These are phyloP conservation scores for Phyllotis vaccarum DNA, from an alignment of 2,797 vertebrate genomes.

Conservation along the genomic window DNA sequence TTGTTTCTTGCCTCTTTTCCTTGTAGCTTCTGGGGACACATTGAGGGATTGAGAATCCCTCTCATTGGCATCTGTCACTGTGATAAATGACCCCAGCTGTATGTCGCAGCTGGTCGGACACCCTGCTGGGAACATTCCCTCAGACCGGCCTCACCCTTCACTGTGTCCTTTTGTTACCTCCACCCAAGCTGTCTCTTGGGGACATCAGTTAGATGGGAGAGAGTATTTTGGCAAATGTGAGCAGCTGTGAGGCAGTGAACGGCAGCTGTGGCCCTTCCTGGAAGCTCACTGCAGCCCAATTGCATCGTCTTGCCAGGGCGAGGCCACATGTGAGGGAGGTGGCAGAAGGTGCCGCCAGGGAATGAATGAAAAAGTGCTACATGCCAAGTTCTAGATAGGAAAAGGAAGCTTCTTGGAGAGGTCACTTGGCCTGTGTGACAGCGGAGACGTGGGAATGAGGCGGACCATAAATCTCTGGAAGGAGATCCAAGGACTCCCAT, in stretches of 20 bases:
- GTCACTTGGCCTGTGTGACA: slow-evolving; percentile 57
- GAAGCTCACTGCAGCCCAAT: background rate
- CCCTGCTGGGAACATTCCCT: background rate
- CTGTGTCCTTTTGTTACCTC: background rate
- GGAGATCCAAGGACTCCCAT: slow-evolving; percentile 57
- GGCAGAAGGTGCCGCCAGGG: background rate
- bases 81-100: background rate
- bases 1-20: background rate
- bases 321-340: too few relatives aligned
- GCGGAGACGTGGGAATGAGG: slow-evolving; percentile 72
- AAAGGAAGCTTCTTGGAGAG: slow-evolving; percentile 36
- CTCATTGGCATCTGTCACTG: background rate
- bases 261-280: rapidly evolving
- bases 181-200: background rate
- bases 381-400: background rate
- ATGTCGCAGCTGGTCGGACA: background rate
- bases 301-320: background rate
- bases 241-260: background rate
- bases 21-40: background rate
- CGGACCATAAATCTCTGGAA: slow-evolving; percentile 35
- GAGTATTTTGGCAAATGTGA: background rate
- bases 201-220: background rate
- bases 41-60: background rate
- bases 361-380: background rate
- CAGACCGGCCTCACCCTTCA: rapidly evolving